Conservation (phyloP, 2,113 vertebrate species). For the Cyanoliseus patagonus region DNA sequence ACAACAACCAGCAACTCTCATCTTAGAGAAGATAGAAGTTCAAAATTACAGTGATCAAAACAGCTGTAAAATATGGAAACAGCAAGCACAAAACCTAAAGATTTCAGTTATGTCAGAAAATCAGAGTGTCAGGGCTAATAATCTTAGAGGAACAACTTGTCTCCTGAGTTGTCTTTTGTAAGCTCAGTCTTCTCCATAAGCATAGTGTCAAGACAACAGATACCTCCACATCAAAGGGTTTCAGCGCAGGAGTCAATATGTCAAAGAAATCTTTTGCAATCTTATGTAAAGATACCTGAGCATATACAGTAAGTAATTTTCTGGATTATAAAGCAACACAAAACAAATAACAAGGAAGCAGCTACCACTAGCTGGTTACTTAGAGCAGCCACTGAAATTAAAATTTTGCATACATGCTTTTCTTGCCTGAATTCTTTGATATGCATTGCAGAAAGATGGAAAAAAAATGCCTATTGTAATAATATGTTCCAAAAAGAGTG, state of each 20-base stretch:
- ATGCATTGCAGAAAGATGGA: background rate
- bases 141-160: background rate
- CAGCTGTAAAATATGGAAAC: background rate
- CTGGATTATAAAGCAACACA: background rate
- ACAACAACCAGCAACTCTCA: background rate
- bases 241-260: background rate
- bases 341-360: background rate
- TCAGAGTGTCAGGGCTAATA: background rate
- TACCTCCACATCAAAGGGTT: background rate
- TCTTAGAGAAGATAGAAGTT: background rate
- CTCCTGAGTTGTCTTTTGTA: background rate
- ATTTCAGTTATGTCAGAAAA: background rate
- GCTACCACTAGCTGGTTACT: background rate
- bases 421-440: background rate
- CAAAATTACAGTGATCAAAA: background rate
- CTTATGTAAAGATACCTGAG: background rate
- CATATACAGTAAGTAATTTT: slow-evolving; percentile 6
- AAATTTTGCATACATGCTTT: background rate
- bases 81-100: background rate
- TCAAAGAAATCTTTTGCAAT: background rate
- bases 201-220: background rate
- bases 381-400: background rate
- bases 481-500: background rate
- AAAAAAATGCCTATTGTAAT: background rate
- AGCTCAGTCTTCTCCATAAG: background rate